phyloP scores from a whole-genome alignment of 2,113 vertebrate genomes.

The Nibea albiflora region DNA sequence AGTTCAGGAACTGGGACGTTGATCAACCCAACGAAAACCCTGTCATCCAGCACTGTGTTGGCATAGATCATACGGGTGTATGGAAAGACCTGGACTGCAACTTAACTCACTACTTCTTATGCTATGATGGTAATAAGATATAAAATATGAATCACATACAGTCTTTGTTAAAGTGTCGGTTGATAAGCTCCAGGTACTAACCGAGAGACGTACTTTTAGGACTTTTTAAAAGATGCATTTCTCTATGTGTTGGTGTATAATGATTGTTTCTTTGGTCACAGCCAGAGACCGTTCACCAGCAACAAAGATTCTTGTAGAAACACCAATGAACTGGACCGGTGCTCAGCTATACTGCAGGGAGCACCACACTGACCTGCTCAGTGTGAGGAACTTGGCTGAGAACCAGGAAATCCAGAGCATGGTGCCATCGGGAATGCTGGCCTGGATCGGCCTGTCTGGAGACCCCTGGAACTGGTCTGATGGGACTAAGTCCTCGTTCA shows the following conservation, averaged over 20 bases:
- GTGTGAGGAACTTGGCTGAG: conserved; percentile 4
- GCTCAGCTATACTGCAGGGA: conserved; percentile 7
- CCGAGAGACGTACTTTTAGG: too few relatives aligned
- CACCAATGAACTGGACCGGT: background rate
- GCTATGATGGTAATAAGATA: conserved; percentile 30
- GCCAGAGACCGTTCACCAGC: background rate
- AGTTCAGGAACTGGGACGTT: conserved; percentile 35
- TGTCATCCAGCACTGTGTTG: background rate
- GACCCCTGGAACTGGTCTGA: conserved; percentile 43
- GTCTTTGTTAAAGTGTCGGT: background rate
- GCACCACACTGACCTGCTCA: conserved; percentile 19
- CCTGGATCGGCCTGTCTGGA: conserved; percentile 42
- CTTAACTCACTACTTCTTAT: conserved; percentile 19
- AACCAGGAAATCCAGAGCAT: conserved; percentile 26
- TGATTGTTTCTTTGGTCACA: conserved; percentile 15
- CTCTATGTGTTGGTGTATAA: background rate
- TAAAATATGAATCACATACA: background rate
- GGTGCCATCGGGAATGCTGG: conserved; percentile 5
- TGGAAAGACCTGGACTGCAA: conserved; percentile 37
- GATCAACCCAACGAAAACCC: background rate
- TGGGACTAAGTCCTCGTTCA: conserved; percentile 9
- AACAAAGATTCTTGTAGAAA: conserved; percentile 23
- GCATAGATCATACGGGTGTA: conserved; percentile 17
- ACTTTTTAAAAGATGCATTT: too few relatives aligned
- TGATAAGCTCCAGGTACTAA: background rate